A percentile compares a stretch with the other conserved stretches of the same genome.
These are phyloP conservation scores for Ceriagrion tenellum DNA, from an alignment of 2,888 invertebrate species.

Conservation along the genomic window DNA sequence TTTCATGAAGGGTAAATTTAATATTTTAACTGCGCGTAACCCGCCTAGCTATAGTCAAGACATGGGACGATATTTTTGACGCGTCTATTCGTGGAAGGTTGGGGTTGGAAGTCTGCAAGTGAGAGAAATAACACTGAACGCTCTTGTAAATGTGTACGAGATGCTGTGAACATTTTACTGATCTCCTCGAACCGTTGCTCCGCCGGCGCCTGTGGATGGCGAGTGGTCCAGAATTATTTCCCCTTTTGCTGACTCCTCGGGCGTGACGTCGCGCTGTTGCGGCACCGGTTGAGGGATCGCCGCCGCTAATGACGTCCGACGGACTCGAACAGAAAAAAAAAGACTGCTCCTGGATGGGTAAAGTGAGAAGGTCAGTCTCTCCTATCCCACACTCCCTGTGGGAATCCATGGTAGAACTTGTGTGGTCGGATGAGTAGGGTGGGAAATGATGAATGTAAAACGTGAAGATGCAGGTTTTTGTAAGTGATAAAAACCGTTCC, in stretches of 20 bases:
- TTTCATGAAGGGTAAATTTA: no score
- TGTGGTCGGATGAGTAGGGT: neutral
- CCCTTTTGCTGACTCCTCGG: no score
- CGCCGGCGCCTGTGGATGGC: neutral
- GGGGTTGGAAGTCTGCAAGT: no score
- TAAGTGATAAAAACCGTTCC: no score
- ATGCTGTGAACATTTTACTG: neutral
- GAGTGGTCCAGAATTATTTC: no score
- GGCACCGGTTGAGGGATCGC: neutral
- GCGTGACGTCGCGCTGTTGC: neutral
- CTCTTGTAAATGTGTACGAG: no score
- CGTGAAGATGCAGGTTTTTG: no score
- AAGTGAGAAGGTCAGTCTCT: neutral
- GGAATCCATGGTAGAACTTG: neutral
- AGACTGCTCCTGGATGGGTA: neutral
- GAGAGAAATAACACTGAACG: no score
- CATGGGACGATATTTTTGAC: no score
- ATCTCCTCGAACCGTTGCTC: neutral
- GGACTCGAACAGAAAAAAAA: neutral
- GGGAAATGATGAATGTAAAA: neutral
- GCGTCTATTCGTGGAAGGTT: no score
- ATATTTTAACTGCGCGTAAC: no score
- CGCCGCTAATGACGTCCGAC: neutral
- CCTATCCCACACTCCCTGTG: neutral
- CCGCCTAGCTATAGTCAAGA: no score